These are phyloP conservation scores for Myiotriccus ornatus DNA, from an alignment of 2,797 vertebrate species.

Conservation along the genomic window DNA sequence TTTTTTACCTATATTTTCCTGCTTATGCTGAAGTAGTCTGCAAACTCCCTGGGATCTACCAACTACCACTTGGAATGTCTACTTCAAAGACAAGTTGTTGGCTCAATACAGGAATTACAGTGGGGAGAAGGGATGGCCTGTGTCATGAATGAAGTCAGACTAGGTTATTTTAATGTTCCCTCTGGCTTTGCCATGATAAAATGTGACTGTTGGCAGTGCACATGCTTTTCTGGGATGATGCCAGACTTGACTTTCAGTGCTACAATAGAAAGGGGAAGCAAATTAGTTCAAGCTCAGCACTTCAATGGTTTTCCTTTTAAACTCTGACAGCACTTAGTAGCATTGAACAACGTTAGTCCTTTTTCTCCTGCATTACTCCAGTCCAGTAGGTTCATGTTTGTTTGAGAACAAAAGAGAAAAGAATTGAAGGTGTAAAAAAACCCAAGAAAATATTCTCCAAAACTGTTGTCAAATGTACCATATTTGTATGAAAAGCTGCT, in stretches of 20 bases:
- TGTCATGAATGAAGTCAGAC: neutral
- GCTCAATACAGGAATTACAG: neutral
- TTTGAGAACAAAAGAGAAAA: slow-evolving; percentile 61
- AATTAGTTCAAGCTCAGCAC: slow-evolving; percentile 4
- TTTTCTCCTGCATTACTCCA: slow-evolving; percentile 42
- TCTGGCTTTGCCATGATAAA: neutral
- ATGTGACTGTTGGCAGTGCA: neutral
- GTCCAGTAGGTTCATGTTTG: slow-evolving; percentile 57
- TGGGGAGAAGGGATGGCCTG: neutral
- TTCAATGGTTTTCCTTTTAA: slow-evolving; percentile 39
- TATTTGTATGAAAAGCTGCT: slow-evolving; percentile 81
- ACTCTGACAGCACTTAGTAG: slow-evolving; percentile 45
- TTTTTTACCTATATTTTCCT: neutral
- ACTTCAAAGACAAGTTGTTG: neutral
- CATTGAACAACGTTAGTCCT: neutral
- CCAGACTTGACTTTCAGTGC: neutral
- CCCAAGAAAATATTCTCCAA: slow-evolving; percentile 66
- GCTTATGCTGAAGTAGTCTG: neutral
- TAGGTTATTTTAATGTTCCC: neutral
- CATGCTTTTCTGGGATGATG: neutral
- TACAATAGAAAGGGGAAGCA: neutral
- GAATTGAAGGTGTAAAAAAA: slow-evolving; percentile 63
- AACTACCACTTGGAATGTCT: neutral
- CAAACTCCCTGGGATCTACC: neutral
- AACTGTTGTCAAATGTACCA: slow-evolving; percentile 77